Base-by-base conservation (phyloP, 2,888 invertebrate species). In the Augiades crinisus region DNA sequence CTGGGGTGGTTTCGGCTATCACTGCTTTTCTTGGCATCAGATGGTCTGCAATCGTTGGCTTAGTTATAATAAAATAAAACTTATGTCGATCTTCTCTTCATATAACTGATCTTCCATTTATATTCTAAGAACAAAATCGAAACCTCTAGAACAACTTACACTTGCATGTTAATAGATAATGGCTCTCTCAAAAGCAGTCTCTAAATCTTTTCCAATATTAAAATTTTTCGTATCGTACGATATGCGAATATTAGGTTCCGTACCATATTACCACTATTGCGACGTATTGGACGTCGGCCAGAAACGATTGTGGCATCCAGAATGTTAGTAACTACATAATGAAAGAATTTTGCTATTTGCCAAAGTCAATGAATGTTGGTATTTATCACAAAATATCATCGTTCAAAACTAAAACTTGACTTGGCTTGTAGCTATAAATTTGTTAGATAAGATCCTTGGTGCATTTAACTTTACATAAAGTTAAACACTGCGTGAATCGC, bases 251-350 rank as follows among this genome's bases (percentile, higher is more conserved):
- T n/a, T n/a, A n/a, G n/a, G n/a, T n/a, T n/a, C n/a, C n/a, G n/a
- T n/a, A n/a, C n/a, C n/a, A n/a, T n/a, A 34, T 34, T 34, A 16
- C 16, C 14, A 41, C 21, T 14, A 16, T 6, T 21, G 19, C 40
- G 14, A 16, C 27, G 30, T 13, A 40, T 41, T 41, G 40, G 40
- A 41, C 27, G 27, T 2, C 2, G 27, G 40, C 40, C 40, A 41
- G 27, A 22, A 14, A 41, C 24, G 16, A 27, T 3, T 12, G 16
- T 5, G 40, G 40, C 10, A 41, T 30, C 30, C 30, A 30, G 12
- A 12, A 30, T 30, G 14, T n/a, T 14, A 27, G 10, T 40, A 27
- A 27, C 24, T 27, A 27, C 40, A 14, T 41, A 41, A 41, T 41
- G 27, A 14, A 41, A 41, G 27, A 41, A 13, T 5, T 27, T 27